Percentiles rank a stretch among this genome's conserved stretches.
These are phyloP conservation scores for Mastigias papua DNA, from an alignment of 30 jellyfish, hydroid and myxozoan genomes.

Conservation along the genomic window DNA sequence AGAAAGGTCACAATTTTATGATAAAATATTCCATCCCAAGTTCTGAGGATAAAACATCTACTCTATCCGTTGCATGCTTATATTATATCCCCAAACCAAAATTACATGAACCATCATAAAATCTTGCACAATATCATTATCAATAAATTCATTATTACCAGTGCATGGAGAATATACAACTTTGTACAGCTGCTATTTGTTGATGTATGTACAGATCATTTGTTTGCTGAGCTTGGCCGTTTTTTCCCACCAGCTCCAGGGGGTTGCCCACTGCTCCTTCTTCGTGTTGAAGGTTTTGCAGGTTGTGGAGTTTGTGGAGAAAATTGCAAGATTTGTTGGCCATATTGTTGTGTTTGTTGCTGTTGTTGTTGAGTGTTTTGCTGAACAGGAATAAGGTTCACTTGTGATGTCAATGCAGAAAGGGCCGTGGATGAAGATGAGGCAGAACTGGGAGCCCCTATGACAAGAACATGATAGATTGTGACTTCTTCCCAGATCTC, in stretches of 20 bases:
- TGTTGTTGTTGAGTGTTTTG: slow-evolving; percentile 80
- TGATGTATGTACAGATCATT: background rate
- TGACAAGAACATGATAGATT: background rate
- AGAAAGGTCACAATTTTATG: too few relatives aligned
- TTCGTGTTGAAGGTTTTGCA: slow-evolving; percentile 80
- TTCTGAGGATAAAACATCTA: too few relatives aligned
- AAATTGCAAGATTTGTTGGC: slow-evolving; percentile 87
- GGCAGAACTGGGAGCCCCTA: slow-evolving; percentile 56
- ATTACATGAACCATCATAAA: too few relatives aligned
- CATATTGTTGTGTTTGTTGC: slow-evolving; percentile 77
- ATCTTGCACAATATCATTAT: background rate
- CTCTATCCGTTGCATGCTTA: too few relatives aligned
- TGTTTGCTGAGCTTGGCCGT: slow-evolving; percentile 79
- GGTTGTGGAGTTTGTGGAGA: slow-evolving; percentile 90
- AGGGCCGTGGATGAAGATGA: slow-evolving; percentile 89
- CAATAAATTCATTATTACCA: too few relatives aligned
- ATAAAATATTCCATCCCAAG: too few relatives aligned
- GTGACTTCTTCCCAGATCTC: background rate
- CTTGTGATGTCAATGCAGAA: slow-evolving; percentile 98
- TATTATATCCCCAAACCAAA: too few relatives aligned
- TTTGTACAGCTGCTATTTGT: background rate
- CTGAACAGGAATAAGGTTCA: slow-evolving; percentile 95
- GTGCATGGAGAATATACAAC: background rate
- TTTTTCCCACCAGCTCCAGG: slow-evolving; percentile 88
- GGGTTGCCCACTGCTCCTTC: slow-evolving; percentile 85